These are phyloP conservation scores for Podotricha telesiphe DNA, from an alignment of 2,888 invertebrate genomes.

Conservation along the genomic window DNA sequence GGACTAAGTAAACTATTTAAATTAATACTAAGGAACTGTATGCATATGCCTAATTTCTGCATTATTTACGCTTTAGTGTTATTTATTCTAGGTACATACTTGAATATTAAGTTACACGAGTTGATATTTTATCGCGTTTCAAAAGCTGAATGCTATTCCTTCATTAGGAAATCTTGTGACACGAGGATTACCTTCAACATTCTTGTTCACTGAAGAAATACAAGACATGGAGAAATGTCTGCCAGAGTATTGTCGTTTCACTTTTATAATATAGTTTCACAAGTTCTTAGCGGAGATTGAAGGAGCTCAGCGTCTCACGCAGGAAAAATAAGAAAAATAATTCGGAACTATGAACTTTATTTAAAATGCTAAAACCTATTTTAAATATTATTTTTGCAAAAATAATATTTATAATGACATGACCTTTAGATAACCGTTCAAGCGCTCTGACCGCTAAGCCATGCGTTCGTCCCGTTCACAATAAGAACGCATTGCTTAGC, in stretches of 20 bases:
- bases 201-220: slow-evolving; percentile 15
- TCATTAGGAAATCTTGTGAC: slow-evolving; percentile 16
- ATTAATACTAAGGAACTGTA: neutral
- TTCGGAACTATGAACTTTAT: too few relatives aligned
- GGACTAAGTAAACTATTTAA: too few relatives aligned
- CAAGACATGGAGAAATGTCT: slow-evolving; percentile 15
- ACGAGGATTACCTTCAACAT: slow-evolving; percentile 14
- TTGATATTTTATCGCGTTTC: slow-evolving; percentile 4
- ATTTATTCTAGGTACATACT: neutral
- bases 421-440: too few relatives aligned
- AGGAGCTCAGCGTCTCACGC: slow-evolving; percentile 1
- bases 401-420: too few relatives aligned
- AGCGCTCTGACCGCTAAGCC: too few relatives aligned
- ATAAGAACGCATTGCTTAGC: too few relatives aligned
- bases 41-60: neutral
- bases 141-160: slow-evolving; percentile 3
- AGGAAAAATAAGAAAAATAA: too few relatives aligned
- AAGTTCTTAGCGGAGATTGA: slow-evolving; percentile 1
- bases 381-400: neutral
- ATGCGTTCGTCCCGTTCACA: too few relatives aligned
- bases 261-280: neutral
- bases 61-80: neutral
- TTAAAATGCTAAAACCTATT: neutral
- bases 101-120: slow-evolving; percentile 1
- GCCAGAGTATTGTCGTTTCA: neutral